These are phyloP conservation scores for Gymnosoma rotundatum DNA, from an alignment of 2,888 invertebrate species.

Conservation along the genomic window DNA sequence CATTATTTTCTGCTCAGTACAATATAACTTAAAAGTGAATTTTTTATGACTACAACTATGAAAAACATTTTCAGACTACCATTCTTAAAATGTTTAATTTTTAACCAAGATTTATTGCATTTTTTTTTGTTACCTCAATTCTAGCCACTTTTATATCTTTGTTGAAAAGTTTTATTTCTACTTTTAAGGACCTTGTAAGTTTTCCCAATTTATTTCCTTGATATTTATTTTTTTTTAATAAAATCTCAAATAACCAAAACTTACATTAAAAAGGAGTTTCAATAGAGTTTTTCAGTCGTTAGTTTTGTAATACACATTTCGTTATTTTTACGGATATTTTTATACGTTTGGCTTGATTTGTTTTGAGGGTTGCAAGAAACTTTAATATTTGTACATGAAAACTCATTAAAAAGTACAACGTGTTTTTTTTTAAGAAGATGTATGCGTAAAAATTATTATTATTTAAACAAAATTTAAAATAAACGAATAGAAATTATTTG, in stretches of 20 bases:
- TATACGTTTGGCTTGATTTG: conserved; percentile 50
- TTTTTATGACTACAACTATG: too few relatives aligned
- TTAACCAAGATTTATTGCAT: conserved; percentile 48
- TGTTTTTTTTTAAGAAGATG: not conserved
- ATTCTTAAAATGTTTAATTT: not conserved
- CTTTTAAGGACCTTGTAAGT: not conserved
- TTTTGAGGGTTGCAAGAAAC: not conserved
- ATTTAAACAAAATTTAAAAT: too few relatives aligned
- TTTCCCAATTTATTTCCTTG: conserved; percentile 22
- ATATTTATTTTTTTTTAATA: conserved; percentile 3
- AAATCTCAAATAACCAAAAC: conserved; percentile 15
- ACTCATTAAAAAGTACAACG: conserved; percentile 38
- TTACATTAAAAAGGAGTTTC: conserved; percentile 57
- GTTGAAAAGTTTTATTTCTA: conserved; percentile 11
- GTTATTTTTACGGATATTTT: conserved; percentile 36
- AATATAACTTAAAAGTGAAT: too few relatives aligned
- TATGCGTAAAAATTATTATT: not conserved
- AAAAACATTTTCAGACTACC: too few relatives aligned
- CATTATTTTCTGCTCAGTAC: too few relatives aligned
- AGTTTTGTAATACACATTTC: conserved; percentile 6
- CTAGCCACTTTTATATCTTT: not conserved
- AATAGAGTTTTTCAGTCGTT: conserved; percentile 3
- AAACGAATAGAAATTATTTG: too few relatives aligned
- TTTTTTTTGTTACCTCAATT: not conserved
- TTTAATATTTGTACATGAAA: conserved; percentile 18